Conservation (phyloP, 2,888 invertebrate species). For the Leucophenga maculata region DNA sequence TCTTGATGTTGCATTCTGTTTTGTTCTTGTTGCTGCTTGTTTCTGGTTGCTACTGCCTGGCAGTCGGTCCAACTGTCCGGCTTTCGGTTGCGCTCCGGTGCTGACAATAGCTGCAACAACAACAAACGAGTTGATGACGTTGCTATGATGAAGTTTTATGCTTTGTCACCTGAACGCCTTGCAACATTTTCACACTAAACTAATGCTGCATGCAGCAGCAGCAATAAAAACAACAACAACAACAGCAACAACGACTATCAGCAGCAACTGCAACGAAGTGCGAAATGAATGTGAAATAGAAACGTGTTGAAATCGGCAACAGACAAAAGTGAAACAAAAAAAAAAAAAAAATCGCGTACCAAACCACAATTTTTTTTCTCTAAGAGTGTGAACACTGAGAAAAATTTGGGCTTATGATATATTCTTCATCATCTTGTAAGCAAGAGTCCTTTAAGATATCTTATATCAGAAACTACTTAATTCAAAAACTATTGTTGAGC, state of each 20-base stretch:
- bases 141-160: slow-evolving; percentile 65
- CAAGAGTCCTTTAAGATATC: no score
- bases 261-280: slow-evolving; percentile 44
- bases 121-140: slow-evolving; percentile 37
- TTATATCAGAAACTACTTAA: no score
- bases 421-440: no score
- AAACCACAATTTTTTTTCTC: no score
- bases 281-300: slow-evolving; percentile 59
- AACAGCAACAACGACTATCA: slow-evolving; percentile 8
- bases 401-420: not conserved
- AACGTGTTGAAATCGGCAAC: slow-evolving; percentile 38
- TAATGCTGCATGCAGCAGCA: slow-evolving; percentile 8
- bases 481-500: no score
- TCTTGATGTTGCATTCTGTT: slow-evolving; percentile 24
- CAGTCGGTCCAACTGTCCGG: slow-evolving; percentile 16
- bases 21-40: slow-evolving; percentile 35
- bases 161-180: slow-evolving; percentile 53
- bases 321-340: not conserved
- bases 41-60: slow-evolving; percentile 52
- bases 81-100: slow-evolving; percentile 25
- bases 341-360: not conserved
- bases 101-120: slow-evolving; percentile 8
- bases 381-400: not conserved
- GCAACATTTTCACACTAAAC: slow-evolving; percentile 42
- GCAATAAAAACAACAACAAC: slow-evolving; percentile 21